Base-by-base conservation (phyloP, 1,140 invertebrate genomes). In the Laodelphax striatellus region DNA sequence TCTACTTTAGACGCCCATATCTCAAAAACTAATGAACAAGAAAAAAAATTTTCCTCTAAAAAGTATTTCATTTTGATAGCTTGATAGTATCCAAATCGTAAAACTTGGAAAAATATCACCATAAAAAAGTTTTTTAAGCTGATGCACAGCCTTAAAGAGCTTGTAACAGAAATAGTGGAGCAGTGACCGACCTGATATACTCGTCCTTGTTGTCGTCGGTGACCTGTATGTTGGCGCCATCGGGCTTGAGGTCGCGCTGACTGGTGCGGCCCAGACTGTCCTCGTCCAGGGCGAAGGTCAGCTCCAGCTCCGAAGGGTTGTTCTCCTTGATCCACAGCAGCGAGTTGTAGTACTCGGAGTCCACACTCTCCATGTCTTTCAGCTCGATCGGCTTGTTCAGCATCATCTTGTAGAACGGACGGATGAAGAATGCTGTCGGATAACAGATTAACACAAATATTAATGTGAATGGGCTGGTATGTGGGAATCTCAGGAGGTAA, bases 381-480 rank as follows among this genome's bases (percentile, higher is more conserved):
- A 99, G 76, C 69, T 92, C 90, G 64, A 99, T 98, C 38, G 83
- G 71, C 77, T 98, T 98, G 57, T 84, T 84, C 64, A 99, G 74
- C 94, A 99, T 98, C 96, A 99, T 98, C 79, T 98, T 99, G 76
- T 99, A 99, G 77, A 98, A 98, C 65, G 96, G 96, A 70, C 96
- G 86, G 76, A 99, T 98, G 75, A 99, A 99, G 76, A 98, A 98
- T 52, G 94, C 94, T 94, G 70, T 14, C 78, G 78, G n/a, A n/a
- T n/a, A n/a, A n/a, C n/a, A n/a, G n/a, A 28, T 1, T 57, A 34
- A 52, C n/a, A 58, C n/a, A 62, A 31, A 4, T 31, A 31, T 31
- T 31, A 31, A 5, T n/a, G n/a, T n/a, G n/a, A n/a, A n/a, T n/a
- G n/a, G n/a, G n/a, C n/a, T n/a, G n/a, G n/a, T n/a, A n/a, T n/a